A percentile compares a stretch with the other conserved stretches of the same genome.
Evolutionary conservation across 92 coral and sea anemone species (phyloP).

Genomic region (Palythoa grandiflora): DNA sequence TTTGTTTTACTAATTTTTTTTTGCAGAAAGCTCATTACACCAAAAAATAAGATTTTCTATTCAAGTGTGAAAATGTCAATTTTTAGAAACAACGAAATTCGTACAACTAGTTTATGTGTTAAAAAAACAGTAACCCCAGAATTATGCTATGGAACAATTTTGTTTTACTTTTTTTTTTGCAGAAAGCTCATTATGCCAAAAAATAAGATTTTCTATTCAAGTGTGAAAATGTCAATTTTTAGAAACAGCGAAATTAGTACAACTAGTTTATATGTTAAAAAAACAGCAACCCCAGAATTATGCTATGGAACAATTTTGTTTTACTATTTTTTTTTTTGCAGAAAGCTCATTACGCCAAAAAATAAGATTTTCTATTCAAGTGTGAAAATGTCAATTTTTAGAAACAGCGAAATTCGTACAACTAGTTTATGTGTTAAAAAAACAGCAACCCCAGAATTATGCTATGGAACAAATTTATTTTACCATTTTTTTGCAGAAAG

Average conservation of each 20-base stretch:
- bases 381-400: not conserved
- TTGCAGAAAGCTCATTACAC: constrained; percentile 83
- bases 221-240: not conserved
- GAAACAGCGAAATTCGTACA: too few species aligned
- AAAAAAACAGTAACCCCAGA: too few species aligned
- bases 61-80: not conserved
- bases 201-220: too few species aligned
- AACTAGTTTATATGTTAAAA: too few species aligned
- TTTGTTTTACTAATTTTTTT: too few species aligned
- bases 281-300: not conserved
- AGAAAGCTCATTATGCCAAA: constrained; percentile 86
- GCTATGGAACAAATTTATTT: not conserved
- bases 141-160: not conserved
- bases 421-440: too few species aligned
- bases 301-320: not conserved
- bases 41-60: not conserved
- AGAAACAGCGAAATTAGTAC: too few species aligned
- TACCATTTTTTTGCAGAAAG: constrained; percentile 65
- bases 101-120: too few species aligned
- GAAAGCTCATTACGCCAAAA: constrained; percentile 75
- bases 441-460: not conserved
- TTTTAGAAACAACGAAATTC: too few species aligned
- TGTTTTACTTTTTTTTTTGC: constrained; percentile 22
- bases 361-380: too few species aligned
- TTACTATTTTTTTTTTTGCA: constrained; percentile 45